Evolutionary conservation across 2,113 vertebrate genomes (phyloP).

Genomic region (Fulica atra): DNA sequence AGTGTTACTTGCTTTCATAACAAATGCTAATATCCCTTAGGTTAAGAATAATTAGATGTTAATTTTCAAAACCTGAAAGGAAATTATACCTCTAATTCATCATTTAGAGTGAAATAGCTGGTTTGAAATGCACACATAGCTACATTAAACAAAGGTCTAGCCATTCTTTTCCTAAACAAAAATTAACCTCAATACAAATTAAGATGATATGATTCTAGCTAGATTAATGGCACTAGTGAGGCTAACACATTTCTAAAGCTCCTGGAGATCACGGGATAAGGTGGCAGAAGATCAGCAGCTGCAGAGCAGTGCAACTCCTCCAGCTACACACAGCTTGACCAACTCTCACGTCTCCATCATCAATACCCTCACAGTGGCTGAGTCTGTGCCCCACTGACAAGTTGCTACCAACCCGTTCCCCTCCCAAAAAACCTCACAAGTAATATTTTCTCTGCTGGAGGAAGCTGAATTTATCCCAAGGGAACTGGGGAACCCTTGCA

Average conservation of each 20-base stretch:
- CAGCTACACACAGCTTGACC: fast-evolving
- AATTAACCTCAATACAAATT: neutral
- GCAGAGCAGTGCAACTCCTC: neutral
- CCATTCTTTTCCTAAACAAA: neutral
- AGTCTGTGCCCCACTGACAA: neutral
- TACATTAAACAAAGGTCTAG: neutral
- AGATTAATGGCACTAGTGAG: neutral
- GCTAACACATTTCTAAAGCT: neutral
- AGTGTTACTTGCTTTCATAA: neutral
- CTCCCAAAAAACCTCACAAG: neutral
- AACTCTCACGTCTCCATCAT: neutral
- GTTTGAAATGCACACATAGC: neutral
- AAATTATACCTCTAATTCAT: slow-evolving; percentile 9
- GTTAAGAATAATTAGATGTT: slow-evolving; percentile 38
- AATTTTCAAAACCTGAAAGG: slow-evolving; percentile 37
- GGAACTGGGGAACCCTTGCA: neutral
- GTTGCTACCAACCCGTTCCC: neutral
- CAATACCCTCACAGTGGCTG: neutral
- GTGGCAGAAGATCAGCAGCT: neutral
- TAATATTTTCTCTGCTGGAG: neutral
- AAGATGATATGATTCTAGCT: neutral
- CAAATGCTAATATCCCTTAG: neutral
- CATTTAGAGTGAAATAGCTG: neutral
- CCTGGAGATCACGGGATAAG: neutral
- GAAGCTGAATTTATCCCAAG: neutral